Percentiles rank a stretch among this genome's conserved stretches.
phyloP scores from a whole-genome alignment of 2,797 vertebrate species.

The Pseudochromis fuscus region DNA sequence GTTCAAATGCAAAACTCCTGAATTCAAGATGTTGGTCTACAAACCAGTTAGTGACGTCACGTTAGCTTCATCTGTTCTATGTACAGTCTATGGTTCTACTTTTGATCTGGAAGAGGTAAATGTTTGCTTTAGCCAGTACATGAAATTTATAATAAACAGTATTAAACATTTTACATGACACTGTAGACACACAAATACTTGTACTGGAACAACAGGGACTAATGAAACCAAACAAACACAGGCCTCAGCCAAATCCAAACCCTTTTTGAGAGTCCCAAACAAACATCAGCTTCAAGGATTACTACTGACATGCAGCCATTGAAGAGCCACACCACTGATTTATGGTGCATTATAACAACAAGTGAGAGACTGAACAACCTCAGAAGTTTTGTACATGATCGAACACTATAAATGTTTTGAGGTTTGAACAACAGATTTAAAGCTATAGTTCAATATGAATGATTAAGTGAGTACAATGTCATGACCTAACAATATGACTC shows the following conservation, averaged over 20 bases:
- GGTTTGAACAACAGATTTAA: no score
- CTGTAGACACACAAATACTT: background rate
- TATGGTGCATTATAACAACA: no score
- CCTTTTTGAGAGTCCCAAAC: background rate
- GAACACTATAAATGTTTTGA: no score
- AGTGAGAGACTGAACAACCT: no score
- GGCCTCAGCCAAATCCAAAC: background rate
- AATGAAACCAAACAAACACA: conserved; percentile 6
- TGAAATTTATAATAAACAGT: background rate
- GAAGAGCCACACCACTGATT: background rate
- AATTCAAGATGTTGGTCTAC: no score
- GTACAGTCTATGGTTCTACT: no score
- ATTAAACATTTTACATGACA: background rate
- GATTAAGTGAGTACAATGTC: background rate
- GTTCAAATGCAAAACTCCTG: no score
- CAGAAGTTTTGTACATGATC: no score
- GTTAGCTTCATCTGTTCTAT: no score
- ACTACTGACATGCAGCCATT: background rate
- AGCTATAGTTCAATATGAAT: background rate
- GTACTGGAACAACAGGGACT: background rate
- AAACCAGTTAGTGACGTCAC: no score
- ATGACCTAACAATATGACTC: background rate
- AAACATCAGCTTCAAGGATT: background rate
- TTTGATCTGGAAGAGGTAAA: background rate
- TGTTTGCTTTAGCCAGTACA: background rate